Base-by-base conservation (phyloP, 2,797 vertebrate genomes). In the Malacoraja senta region DNA sequence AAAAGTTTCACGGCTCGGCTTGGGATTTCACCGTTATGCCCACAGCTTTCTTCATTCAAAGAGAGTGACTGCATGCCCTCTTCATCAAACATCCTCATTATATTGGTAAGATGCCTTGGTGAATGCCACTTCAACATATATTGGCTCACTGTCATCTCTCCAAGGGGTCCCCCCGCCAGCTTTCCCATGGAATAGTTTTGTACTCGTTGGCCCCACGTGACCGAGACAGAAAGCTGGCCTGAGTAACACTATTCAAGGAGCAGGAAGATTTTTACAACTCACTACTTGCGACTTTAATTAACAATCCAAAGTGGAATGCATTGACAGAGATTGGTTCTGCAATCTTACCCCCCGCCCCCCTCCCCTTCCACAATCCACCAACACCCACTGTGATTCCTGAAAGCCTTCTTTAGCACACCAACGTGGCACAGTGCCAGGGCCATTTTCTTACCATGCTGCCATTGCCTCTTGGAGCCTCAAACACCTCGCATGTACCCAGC, bases 201-300 rank as follows among this genome's bases (percentile, higher is more conserved):
- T 68, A 21, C 84, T 68, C 84, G n/a, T 35, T 8, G 44, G n/a
- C 35, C 61, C n/a, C 84, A 88, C 84, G 84, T 68, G 83, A 88
- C 61, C 6, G 3, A 88, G 58, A 88, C 83, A 65, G 83, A 88
- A 88, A 26, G 58, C 63, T 88, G 63, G 61, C 61, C n/a, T n/a
- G n/a, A 63, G n/a, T 2, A n/a, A 65, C 32, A 68, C 84, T 88
- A 68, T 88, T 88, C 84, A 88, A 88, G 35, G n/a, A 68, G 61
- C 84, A 65, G n/a, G 65, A 88, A n/a, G 84, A 10, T 32, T 88
- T 68, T 88, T 88, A 88, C 61, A 88, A 88, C 84, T 88, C 61
- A 68, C 84, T 68, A 88, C 63, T 32, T 88, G 63, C 61, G 84
- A 35, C n/a, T 32, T 35, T 68, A 68, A 68, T 88, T 88, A 88